Evolutionary conservation across 1,140 invertebrate genomes (phyloP).

Genomic region (Diploscapter pachys): DNA sequence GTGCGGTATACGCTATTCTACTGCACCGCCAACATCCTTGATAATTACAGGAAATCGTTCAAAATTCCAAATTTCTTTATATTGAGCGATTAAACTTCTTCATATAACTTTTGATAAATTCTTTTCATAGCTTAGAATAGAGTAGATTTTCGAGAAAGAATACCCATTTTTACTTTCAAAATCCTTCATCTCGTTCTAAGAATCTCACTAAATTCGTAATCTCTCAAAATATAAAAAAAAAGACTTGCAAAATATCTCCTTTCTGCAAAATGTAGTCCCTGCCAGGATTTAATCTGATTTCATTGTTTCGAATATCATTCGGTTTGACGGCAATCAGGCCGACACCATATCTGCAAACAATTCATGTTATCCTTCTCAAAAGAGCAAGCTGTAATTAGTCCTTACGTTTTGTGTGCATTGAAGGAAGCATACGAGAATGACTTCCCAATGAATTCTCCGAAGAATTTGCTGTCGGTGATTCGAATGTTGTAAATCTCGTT

Average conservation of each 20-base stretch:
- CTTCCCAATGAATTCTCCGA: conserved; percentile 95
- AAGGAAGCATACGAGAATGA: conserved; percentile 97
- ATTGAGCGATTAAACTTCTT: too few relatives aligned
- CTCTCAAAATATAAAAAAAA: too few relatives aligned
- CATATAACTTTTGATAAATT: too few relatives aligned
- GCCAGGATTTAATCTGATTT: conserved; percentile 91
- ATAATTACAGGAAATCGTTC: too few relatives aligned
- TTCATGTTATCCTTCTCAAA: neutral
- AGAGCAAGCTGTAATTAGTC: conserved; percentile 8
- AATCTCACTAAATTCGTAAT: too few relatives aligned
- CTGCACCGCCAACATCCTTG: too few relatives aligned
- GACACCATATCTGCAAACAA: conserved; percentile 77
- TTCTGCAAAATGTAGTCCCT: conserved; percentile 90
- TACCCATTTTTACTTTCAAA: too few relatives aligned
- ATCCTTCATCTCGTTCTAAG: too few relatives aligned
- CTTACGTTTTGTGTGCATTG: conserved; percentile 93
- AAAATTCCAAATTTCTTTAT: too few relatives aligned
- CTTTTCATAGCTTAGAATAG: too few relatives aligned
- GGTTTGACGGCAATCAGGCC: conserved; percentile 87
- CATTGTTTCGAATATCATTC: conserved; percentile 79
- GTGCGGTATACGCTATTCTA: too few relatives aligned
- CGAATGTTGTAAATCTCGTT: conserved; percentile 98
- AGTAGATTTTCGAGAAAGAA: too few relatives aligned
- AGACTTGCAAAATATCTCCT: conserved; percentile 72
- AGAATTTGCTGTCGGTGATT: conserved; percentile 88